A percentile compares a stretch with the other conserved stretches of the same genome.
These are phyloP conservation scores for Anthopleura sola DNA, from an alignment of 64 coral and sea anemone species.

Conservation along the genomic window DNA sequence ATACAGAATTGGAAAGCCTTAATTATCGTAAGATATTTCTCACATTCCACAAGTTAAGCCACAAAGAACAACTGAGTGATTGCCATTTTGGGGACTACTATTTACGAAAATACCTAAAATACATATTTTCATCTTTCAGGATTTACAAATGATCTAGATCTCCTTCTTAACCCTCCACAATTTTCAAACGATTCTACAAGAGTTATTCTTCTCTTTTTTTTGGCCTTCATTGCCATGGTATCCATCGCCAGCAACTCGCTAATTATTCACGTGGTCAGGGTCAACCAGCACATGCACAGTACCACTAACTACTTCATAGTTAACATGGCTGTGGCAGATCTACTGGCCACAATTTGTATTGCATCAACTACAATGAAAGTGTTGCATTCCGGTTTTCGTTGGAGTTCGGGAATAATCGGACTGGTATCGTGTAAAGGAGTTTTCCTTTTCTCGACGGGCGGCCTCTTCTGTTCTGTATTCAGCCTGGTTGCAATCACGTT, in stretches of 20 bases:
- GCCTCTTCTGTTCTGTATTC: slow-evolving; percentile 16
- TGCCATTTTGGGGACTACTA: too few relatives aligned
- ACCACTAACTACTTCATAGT: not conserved
- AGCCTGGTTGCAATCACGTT: slow-evolving; percentile 30
- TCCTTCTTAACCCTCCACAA: not conserved
- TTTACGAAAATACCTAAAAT: not conserved
- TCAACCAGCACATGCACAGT: slow-evolving; percentile 14
- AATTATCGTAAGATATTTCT: too few relatives aligned
- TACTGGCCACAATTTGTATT: not conserved
- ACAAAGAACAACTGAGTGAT: too few relatives aligned
- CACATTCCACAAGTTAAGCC: too few relatives aligned
- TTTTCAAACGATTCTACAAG: not conserved
- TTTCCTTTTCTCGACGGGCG: not conserved
- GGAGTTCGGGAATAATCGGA: not conserved
- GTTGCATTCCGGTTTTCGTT: not conserved
- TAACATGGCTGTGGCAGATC: slow-evolving; percentile 12
- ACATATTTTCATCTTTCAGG: not conserved
- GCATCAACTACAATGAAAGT: not conserved
- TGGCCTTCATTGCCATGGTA: not conserved
- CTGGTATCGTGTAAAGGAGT: not conserved
- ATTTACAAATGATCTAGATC: not conserved
- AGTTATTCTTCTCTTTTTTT: not conserved
- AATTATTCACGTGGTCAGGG: slow-evolving; percentile 13
- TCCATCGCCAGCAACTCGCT: not conserved
- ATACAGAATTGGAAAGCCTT: too few relatives aligned